phyloP scores from a whole-genome alignment of 1,140 invertebrate species.

The Papilio polytes region DNA sequence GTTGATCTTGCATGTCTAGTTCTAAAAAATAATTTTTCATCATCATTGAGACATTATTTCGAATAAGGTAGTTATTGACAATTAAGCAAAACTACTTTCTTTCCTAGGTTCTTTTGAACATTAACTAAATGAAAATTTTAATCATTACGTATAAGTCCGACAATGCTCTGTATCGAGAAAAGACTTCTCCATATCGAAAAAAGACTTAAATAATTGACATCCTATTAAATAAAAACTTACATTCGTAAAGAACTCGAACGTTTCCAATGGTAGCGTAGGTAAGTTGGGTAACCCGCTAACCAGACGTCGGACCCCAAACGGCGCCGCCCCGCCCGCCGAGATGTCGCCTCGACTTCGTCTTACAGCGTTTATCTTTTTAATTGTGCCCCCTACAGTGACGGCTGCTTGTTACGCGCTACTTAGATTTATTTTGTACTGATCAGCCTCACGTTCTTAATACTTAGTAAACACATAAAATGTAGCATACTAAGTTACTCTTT shows the following conservation, averaged over 20 bases:
- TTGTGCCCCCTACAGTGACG: constrained; percentile 62
- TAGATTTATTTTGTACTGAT: constrained; percentile 64
- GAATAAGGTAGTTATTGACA: too few relatives aligned
- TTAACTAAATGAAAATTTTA: too few relatives aligned
- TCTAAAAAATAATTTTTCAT: too few relatives aligned
- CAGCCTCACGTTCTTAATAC: constrained; percentile 45
- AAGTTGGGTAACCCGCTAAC: constrained; percentile 75
- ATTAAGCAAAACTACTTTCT: too few relatives aligned
- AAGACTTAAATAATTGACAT: not conserved
- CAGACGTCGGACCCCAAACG: constrained; percentile 68
- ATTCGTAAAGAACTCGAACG: constrained; percentile 1
- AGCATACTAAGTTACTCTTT: not conserved
- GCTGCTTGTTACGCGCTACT: constrained; percentile 69
- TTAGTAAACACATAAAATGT: not conserved
- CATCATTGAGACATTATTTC: too few relatives aligned
- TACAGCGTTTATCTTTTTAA: constrained; percentile 82
- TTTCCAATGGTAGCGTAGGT: constrained; percentile 47
- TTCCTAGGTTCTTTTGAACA: too few relatives aligned
- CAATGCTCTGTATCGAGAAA: too few relatives aligned
- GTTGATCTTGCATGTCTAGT: too few relatives aligned
- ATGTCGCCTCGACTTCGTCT: constrained; percentile 74
- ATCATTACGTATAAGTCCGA: too few relatives aligned
- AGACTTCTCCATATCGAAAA: too few relatives aligned
- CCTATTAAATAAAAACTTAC: not conserved
- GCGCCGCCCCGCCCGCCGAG: constrained; percentile 61